These are phyloP conservation scores for Xestobium rufovillosum DNA, from an alignment of 2,888 invertebrate genomes.

Conservation along the genomic window DNA sequence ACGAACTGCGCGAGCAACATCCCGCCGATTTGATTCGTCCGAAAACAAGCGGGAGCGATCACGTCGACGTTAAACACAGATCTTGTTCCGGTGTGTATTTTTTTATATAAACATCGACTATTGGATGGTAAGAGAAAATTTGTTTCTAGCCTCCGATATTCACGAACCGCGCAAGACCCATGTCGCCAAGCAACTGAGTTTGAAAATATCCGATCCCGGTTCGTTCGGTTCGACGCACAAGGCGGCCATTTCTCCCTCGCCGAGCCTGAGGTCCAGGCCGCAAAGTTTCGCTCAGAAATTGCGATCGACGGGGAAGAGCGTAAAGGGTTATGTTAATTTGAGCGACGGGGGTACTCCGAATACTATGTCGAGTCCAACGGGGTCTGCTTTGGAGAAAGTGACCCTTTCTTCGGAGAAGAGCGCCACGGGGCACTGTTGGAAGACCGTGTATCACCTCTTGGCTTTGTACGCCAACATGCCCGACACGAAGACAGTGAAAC, in stretches of 20 bases:
- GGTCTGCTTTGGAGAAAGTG: conserved; percentile 49
- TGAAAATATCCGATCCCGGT: conserved; percentile 41
- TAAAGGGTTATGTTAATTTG: conserved; percentile 77
- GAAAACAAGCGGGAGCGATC: conserved; percentile 40
- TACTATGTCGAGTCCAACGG: conserved; percentile 55
- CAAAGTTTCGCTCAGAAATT: conserved; percentile 86
- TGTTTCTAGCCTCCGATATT: conserved; percentile 51
- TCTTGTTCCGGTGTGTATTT: conserved; percentile 5
- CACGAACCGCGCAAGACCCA: conserved; percentile 52
- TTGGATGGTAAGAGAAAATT: conserved; percentile 1
- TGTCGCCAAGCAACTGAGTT: conserved; percentile 42
- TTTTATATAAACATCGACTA: no score
- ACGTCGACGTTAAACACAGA: conserved; percentile 49
- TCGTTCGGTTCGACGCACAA: conserved; percentile 37
- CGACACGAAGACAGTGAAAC: conserved; percentile 85
- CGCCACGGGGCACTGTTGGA: conserved; percentile 69
- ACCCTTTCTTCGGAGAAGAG: conserved; percentile 47
- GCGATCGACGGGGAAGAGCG: conserved; percentile 75
- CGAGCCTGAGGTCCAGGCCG: conserved; percentile 57
- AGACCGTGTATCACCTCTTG: conserved; percentile 84
- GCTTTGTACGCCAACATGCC: conserved; percentile 93
- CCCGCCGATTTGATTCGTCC: conserved; percentile 40
- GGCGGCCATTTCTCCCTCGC: conserved; percentile 47
- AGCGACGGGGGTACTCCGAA: conserved; percentile 69
- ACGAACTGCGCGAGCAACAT: conserved; percentile 74